A percentile compares a stretch with the other conserved stretches of the same genome.
Conservation (phyloP, 2,797 vertebrate species). For the Remorina albescens region DNA sequence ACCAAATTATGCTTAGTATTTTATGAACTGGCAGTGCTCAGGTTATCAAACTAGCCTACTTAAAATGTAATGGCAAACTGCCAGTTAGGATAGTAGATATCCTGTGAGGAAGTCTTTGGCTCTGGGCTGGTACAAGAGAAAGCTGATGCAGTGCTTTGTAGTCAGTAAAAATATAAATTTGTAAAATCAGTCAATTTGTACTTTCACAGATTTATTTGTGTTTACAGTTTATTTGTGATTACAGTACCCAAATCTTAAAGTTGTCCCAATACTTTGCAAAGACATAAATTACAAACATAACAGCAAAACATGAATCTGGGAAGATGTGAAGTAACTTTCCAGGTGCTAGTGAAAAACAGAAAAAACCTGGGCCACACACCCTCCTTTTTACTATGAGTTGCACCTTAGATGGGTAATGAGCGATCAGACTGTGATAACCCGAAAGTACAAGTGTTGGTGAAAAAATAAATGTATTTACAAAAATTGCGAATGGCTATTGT, state of each 20-base stretch:
- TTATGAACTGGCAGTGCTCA: slow-evolving; percentile 12
- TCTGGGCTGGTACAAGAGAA: neutral
- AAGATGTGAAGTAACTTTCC: neutral
- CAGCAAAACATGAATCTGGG: neutral
- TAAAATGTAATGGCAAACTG: slow-evolving; percentile 2
- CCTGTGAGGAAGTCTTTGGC: slow-evolving; percentile 10
- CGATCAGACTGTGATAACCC: neutral
- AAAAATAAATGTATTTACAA: slow-evolving; percentile 2
- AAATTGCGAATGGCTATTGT: neutral
- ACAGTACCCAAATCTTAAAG: neutral
- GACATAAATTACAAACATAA: neutral
- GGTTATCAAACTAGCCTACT: neutral
- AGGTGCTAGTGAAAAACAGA: neutral
- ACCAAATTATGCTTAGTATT: slow-evolving; percentile 3
- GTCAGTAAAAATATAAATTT: neutral
- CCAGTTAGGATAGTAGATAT: slow-evolving; percentile 12
- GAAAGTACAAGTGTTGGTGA: neutral
- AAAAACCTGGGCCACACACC: neutral
- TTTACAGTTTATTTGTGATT: slow-evolving; percentile 6
- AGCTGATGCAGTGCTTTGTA: slow-evolving; percentile 6
- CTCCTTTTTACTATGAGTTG: neutral
- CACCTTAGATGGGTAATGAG: neutral
- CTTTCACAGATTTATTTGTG: neutral
- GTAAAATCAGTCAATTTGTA: neutral
- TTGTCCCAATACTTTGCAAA: neutral